These are phyloP conservation scores for Andrena haemorrhoa DNA, from an alignment of 2,888 invertebrate genomes.

Conservation along the genomic window DNA sequence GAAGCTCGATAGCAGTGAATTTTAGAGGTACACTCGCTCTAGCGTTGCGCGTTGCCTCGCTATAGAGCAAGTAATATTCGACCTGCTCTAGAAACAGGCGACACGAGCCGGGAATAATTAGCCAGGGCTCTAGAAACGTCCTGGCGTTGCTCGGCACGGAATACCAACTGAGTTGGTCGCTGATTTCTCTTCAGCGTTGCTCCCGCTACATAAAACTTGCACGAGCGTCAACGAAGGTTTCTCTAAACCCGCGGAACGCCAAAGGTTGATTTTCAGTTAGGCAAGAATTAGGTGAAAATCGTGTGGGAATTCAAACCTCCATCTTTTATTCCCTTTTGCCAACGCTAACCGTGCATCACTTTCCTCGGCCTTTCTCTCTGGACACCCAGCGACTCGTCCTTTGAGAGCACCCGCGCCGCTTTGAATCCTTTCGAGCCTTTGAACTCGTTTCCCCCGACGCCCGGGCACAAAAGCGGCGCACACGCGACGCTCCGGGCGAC, in stretches of 20 bases:
- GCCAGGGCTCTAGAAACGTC: constrained; percentile 32
- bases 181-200: constrained; percentile 32
- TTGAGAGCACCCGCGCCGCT: constrained; percentile 64
- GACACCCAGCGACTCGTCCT: constrained; percentile 60
- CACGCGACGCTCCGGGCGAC: constrained; percentile 47
- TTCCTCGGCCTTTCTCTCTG: neutral
- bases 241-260: neutral
- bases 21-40: too few species aligned
- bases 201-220: constrained; percentile 32
- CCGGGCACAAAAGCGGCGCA: constrained; percentile 66
- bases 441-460: constrained; percentile 64
- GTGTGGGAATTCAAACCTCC: neutral
- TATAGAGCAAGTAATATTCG: neutral
- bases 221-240: constrained; percentile 11
- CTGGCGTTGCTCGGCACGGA: neutral
- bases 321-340: neutral
- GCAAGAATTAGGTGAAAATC: neutral
- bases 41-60: too few species aligned
- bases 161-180: constrained; percentile 30
- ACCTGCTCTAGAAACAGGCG: neutral
- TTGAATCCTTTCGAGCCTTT: constrained; percentile 78
- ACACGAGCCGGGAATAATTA: constrained; percentile 32
- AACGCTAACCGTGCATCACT: neutral
- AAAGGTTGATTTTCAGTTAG: neutral
- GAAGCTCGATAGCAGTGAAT: too few species aligned